Evolutionary conservation across 1,140 invertebrate species (phyloP).

Genomic region (Ceratina japonica): DNA sequence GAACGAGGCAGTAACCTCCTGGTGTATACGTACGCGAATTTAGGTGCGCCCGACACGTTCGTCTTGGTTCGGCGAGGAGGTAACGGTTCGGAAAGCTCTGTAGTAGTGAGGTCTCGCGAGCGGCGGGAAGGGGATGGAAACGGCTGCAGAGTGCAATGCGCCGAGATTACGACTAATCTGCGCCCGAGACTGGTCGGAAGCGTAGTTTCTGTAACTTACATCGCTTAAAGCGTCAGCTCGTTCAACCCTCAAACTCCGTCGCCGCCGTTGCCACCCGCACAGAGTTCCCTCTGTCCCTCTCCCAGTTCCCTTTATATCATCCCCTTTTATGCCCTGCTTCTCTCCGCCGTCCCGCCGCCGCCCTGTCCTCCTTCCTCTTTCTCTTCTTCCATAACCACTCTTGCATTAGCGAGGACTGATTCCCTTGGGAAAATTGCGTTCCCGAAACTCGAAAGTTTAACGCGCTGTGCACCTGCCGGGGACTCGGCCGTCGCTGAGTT

Average conservation of each 20-base stretch:
- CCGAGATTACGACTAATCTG: conserved; percentile 69
- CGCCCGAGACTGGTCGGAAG: conserved; percentile 60
- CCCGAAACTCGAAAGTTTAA: conserved; percentile 51
- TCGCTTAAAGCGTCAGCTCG: conserved; percentile 65
- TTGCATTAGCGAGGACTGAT: conserved; percentile 59
- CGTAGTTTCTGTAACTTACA: conserved; percentile 65
- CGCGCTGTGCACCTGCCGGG: conserved; percentile 26
- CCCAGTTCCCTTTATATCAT: neutral
- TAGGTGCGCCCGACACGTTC: conserved; percentile 32
- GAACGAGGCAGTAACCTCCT: neutral
- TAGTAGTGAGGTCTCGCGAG: conserved; percentile 38
- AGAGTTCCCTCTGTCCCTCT: conserved; percentile 4
- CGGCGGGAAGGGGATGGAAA: conserved; percentile 13
- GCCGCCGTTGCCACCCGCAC: conserved; percentile 25
- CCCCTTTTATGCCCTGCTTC: neutral
- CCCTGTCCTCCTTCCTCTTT: neutral
- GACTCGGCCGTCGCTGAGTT: neutral
- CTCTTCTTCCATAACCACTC: conserved; percentile 21
- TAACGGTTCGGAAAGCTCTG: conserved; percentile 46
- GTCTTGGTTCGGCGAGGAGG: conserved; percentile 44
- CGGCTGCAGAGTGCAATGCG: conserved; percentile 58
- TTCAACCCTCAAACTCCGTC: conserved; percentile 58
- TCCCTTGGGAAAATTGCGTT: conserved; percentile 58
- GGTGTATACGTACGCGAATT: conserved; percentile 28
- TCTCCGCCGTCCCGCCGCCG: neutral